Evolutionary conservation across 1,140 invertebrate species (phyloP).

Genomic region (Drosophila ercepeae): DNA sequence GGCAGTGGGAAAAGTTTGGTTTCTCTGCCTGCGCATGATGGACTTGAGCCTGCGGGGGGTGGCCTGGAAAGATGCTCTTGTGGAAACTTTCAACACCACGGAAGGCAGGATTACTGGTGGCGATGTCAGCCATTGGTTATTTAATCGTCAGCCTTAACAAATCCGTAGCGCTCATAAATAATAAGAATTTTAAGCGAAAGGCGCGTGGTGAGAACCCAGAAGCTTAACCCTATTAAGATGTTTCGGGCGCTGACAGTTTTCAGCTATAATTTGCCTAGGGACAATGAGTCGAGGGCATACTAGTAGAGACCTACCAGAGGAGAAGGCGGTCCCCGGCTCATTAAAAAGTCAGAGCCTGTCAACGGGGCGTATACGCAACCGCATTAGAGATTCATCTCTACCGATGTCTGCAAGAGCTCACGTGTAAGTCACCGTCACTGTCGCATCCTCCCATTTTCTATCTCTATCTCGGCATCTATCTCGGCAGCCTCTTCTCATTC

Average conservation of each 20-base stretch:
- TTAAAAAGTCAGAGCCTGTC: slow-evolving; percentile 74
- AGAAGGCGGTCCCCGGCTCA: slow-evolving; percentile 36
- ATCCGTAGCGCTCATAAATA: slow-evolving; percentile 61
- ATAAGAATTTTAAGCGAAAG: slow-evolving; percentile 18
- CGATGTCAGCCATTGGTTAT: slow-evolving; percentile 39
- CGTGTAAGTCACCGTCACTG: slow-evolving; percentile 19
- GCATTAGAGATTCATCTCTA: slow-evolving; percentile 25
- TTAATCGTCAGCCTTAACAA: slow-evolving; percentile 47
- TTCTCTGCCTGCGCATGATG: slow-evolving; percentile 18
- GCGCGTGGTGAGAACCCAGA: neutral
- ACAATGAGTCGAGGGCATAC: slow-evolving; percentile 23
- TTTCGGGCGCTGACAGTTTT: slow-evolving; percentile 55
- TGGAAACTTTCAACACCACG: slow-evolving; percentile 18
- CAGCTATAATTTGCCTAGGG: slow-evolving; percentile 53
- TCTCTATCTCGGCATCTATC: neutral
- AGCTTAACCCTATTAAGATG: slow-evolving; percentile 62
- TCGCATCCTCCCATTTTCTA: neutral
- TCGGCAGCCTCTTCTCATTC: slow-evolving; percentile 6
- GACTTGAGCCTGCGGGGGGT: neutral
- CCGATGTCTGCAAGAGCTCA: slow-evolving; percentile 10
- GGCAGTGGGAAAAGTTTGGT: slow-evolving; percentile 24
- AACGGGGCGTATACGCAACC: slow-evolving; percentile 59
- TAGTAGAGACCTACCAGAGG: neutral
- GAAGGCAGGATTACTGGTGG: neutral
- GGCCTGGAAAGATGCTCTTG: neutral